Base-by-base conservation (phyloP, 2,797 vertebrate species). In the Microcaecilia unicolor region DNA sequence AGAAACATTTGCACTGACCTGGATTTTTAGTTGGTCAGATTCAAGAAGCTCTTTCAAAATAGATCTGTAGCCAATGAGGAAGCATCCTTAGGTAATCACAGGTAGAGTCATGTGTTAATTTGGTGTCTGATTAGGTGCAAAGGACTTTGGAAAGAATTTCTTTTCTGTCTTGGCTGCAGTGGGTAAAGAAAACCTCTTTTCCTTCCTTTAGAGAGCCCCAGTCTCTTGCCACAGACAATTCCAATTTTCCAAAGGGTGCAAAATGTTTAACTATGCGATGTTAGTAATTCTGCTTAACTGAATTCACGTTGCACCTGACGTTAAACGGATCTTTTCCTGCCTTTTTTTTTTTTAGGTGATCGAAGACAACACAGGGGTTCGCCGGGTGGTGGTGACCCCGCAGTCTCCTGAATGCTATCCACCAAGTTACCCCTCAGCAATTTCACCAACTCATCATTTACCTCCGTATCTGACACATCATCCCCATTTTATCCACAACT, bases 401-500 rank as follows among this genome's bases (percentile, higher is more conserved):
- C 93, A 97, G 64, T 95, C 93, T 55, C 93, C 92, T 0, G 94
- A 98, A 52, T 98, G 93, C 64, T 97, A 96, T 45, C 90, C 93
- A 15, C 90, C 90, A 25, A 94, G 91, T 36, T 97, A 98, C 43
- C 92, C 93, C 28, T 93, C 93, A 0, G 90, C 93, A 45, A 90
- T 97, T 64, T 97, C 94, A 15, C 92, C 92, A 15, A 92, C 91
- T 18, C 93, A 93, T 38, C 94, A 97, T 69, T 74, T 97, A 28
- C 82, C 92, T 50, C 94, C 91, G 0, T 98, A 96, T 68, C 72
- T 98, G 74, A 6, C 91, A 19, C 84, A 87, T 25, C 92, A 92
- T 35, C 94, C 91, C 2, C 93, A 94, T 57, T 97, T 97, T 54
- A 89, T 97, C 55, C 93, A 88, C 55, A 96, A 94, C 72, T 94